These are phyloP conservation scores for Heliconius aoede DNA, from an alignment of 2,888 invertebrate genomes.

Conservation along the genomic window DNA sequence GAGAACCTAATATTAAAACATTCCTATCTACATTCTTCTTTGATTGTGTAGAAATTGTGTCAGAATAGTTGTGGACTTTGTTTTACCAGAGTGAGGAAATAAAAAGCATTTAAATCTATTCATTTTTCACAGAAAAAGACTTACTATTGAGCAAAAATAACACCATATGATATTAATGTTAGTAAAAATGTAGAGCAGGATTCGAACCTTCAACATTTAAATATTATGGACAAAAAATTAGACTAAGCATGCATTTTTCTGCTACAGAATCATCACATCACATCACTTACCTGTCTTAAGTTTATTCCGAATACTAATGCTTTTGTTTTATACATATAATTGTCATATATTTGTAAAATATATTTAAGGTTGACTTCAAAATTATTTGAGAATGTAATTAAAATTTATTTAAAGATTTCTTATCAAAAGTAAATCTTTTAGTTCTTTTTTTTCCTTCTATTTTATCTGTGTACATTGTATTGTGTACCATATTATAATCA, in stretches of 20 bases:
- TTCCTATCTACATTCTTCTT: not conserved
- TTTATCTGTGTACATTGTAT: too few relatives aligned
- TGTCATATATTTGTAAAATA: not conserved
- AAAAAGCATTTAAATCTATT: not conserved
- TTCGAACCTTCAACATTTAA: not conserved
- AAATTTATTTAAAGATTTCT: not conserved
- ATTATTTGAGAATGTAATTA: not conserved
- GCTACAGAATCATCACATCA: not conserved
- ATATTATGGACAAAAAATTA: not conserved
- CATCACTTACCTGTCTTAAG: slow-evolving; percentile 5
- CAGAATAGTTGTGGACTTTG: not conserved
- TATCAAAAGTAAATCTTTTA: not conserved
- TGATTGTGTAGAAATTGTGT: not conserved
- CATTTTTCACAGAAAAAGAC: not conserved
- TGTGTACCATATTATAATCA: too few relatives aligned
- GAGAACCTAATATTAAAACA: not conserved
- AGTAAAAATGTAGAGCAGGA: not conserved
- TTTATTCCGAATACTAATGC: not conserved
- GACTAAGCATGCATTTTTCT: not conserved
- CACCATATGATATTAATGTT: not conserved
- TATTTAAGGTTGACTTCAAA: not conserved
- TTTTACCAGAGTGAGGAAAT: not conserved
- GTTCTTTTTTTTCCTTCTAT: too few relatives aligned
- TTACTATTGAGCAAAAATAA: not conserved
- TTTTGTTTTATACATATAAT: not conserved